Base-by-base conservation (phyloP, 1,140 invertebrate genomes). In the Drosophila miranda region DNA sequence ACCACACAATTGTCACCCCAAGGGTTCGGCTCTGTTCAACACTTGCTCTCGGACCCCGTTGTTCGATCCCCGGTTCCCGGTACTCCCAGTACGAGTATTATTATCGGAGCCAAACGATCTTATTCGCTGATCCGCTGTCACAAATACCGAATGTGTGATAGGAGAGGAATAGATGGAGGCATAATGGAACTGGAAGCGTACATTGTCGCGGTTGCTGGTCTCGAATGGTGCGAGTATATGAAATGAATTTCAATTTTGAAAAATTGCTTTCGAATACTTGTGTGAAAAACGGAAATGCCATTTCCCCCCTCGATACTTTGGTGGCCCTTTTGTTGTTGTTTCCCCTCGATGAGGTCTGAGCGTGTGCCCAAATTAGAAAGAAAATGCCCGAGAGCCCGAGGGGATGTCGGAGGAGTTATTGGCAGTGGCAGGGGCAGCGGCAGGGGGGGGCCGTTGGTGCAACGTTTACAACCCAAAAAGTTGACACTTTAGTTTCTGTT, bases 181-280 rank as follows among this genome's bases (percentile, higher is more conserved):
- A 52, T 50, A 82, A 38, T 13, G 62, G 82, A 63, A 75, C 52
- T 68, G 56, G 59, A 26, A 26, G 23, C 23, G 23, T 26, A 5
- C 3, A 5, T 59, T 44, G 46, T 48, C 62, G 34, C 26, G 43
- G 16, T 51, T 54, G 48, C 45, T 51, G 61, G 28, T 55, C 34
- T 38, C 50, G 28, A 9, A 28, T 28, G 28, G 28, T 30, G n/a
- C 30, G 26, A 34, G 34, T 38, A 75, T 75, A 67, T 52, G 41
- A 81, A 86, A 87, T 86, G 78, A 86, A 77, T 87, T 86, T 86
- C 81, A 86, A 86, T 86, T 86, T 86, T 86, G 81, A 86, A 86
- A 86, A 86, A 86, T 86, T 81, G 81, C 82, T 63, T 78, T 74
- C 55, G 44, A 81, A 87, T 84, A 77, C 16, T 60, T 84, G 81